A percentile compares a stretch with the other conserved stretches of the same genome.
These are phyloP conservation scores for Rhynchophorus ferrugineus DNA, from an alignment of 1,140 invertebrate genomes.

Conservation along the genomic window DNA sequence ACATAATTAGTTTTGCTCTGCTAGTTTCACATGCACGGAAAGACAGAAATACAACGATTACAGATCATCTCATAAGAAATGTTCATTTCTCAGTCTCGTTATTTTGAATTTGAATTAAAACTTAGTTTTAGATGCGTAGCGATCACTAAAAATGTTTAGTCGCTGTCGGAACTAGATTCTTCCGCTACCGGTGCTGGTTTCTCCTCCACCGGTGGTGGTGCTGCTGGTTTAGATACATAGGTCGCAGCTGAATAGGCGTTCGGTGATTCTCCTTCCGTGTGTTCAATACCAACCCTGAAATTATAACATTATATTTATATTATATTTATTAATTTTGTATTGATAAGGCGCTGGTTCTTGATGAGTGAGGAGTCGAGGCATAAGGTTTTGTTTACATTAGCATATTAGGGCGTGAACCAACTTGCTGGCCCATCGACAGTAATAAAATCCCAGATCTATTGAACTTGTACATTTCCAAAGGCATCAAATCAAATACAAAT, in stretches of 20 bases:
- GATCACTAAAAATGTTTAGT: slow-evolving; percentile 39
- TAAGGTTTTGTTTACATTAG: too few species aligned
- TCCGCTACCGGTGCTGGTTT: slow-evolving; percentile 40
- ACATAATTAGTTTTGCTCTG: not conserved
- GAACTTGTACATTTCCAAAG: too few species aligned
- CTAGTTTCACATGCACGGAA: not conserved
- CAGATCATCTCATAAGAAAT: slow-evolving; percentile 3
- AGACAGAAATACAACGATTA: not conserved
- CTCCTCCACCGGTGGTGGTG: slow-evolving; percentile 40
- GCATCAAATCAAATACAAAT: too few species aligned
- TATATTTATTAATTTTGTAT: too few species aligned
- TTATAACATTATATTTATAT: not conserved
- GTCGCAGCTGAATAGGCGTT: slow-evolving; percentile 70
- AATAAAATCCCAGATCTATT: too few species aligned
- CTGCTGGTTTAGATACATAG: slow-evolving; percentile 39
- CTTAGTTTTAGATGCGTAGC: not conserved
- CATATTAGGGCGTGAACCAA: too few species aligned
- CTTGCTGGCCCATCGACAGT: too few species aligned
- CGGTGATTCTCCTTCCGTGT: slow-evolving; percentile 66
- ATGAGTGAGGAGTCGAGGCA: too few species aligned
- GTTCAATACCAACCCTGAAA: slow-evolving; percentile 73
- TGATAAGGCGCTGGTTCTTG: too few species aligned
- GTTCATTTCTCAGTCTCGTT: too few species aligned
- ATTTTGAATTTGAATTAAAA: too few species aligned
- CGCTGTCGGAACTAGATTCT: slow-evolving; percentile 45